Evolutionary conservation across 1,140 invertebrate species (phyloP), one percentile per base, ranked within the genome.

Genomic region (Parasteatoda tepidariorum): DNA sequence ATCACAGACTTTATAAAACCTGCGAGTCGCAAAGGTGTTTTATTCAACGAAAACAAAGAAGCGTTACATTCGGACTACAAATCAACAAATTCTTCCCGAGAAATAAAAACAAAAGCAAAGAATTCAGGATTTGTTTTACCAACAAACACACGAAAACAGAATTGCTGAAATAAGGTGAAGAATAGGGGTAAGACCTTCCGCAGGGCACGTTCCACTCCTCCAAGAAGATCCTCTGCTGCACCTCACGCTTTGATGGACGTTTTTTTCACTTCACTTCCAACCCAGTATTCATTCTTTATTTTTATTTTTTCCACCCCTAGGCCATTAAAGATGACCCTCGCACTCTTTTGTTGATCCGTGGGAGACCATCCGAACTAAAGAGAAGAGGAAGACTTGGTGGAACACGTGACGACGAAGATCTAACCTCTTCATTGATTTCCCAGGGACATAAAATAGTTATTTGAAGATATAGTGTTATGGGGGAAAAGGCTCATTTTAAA

Each of bases 241-340:
- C n/a, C n/a, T n/a, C n/a, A n/a, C n/a, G n/a, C 70, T 59, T 24
- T 57, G 70, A 55, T 54, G 7, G 22, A 28, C 13, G 26, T 41
- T 4, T 41, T 54, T 70, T 28, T 54, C 54, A 18, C 9, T 57
- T 30, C 11, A 15, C 22, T 26, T 9, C 9, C 15, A 28, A 48
- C 28, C 24, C 0, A 62, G 59, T 11, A 2, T 22, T 62, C 24
- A n/a, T 59, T 31, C 22, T 59, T 22, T 33, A 22, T 33, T 33
- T 41, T 15, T 73, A 13, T 57, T 3, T 30, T 18, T 33, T 30
- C 70, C 34, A 15, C 30, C 48, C 7, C 9, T n/a, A n/a, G 70
- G 54, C 70, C 70, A 73, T 73, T 73, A 73, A n/a, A 34, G 54
- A 73, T 73, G 70, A 73, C 70, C 70, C 48, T 73, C 70, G 33